A percentile compares a stretch with the other conserved stretches of the same genome.
Conservation (phyloP, 2,888 invertebrate genomes). For the Julus scanicus region DNA sequence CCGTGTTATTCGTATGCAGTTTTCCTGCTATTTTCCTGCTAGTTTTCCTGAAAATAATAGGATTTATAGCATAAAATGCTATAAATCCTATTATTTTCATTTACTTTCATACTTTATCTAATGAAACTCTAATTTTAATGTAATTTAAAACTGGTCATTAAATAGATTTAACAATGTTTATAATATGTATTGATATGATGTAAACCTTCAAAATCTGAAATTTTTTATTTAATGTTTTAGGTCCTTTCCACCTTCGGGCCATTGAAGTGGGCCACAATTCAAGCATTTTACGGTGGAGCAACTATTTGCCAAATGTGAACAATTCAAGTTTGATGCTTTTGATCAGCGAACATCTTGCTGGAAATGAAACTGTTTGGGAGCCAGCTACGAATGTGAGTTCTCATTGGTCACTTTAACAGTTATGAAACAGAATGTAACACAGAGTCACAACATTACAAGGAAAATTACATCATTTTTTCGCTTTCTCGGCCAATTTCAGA, state of each 20-base stretch:
- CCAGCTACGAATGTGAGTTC: neutral
- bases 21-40: neutral
- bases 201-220: neutral
- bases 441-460: too few species aligned
- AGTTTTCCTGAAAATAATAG: too few species aligned
- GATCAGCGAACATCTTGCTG: constrained; percentile 8
- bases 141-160: too few species aligned
- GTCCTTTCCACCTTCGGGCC: constrained; percentile 50
- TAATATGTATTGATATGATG: too few species aligned
- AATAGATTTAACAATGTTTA: too few species aligned
- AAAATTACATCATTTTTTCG: neutral
- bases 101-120: neutral
- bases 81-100: too few species aligned
- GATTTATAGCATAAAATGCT: too few species aligned
- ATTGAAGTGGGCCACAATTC: constrained; percentile 53
- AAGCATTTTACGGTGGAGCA: constrained; percentile 48
- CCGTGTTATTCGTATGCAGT: neutral
- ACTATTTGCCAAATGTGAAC: neutral
- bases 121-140: too few species aligned
- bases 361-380: constrained; percentile 49
- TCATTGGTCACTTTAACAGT: neutral
- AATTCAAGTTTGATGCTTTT: neutral
- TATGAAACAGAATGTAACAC: too few species aligned
- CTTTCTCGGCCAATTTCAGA: neutral
- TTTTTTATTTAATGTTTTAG: constrained; percentile 49